Evolutionary conservation across 2,888 invertebrate genomes (phyloP).

Genomic region (Drosophila mimica): DNA sequence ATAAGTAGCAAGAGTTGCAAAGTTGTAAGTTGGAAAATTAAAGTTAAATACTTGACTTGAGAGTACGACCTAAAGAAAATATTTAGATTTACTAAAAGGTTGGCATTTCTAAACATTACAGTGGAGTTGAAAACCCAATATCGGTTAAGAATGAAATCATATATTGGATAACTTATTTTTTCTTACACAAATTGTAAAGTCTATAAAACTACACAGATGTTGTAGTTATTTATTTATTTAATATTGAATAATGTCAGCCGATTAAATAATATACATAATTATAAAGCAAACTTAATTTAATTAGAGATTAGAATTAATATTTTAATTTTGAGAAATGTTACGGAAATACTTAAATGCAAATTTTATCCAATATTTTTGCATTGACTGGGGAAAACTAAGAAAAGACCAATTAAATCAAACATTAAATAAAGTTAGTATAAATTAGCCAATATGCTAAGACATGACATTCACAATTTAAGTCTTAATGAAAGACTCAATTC

Average conservation of each 20-base stretch:
- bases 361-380: background rate
- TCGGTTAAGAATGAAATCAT: background rate
- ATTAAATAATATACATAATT: no score
- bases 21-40: background rate
- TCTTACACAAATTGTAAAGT: background rate
- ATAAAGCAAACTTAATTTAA: no score
- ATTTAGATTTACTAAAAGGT: background rate
- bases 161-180: background rate
- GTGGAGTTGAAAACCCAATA: background rate
- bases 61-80: background rate
- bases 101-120: background rate
- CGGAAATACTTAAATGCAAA: background rate
- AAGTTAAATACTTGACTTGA: background rate
- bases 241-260: background rate
- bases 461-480: background rate
- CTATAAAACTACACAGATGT: background rate
- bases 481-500: background rate
- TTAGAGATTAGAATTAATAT: background rate
- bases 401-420: background rate
- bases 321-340: rapidly evolving
- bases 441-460: background rate
- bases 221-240: background rate
- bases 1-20: background rate
- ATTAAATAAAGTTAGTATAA: background rate
- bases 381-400: background rate